Conservation (phyloP, 2,888 invertebrate genomes). For the Leuctra nigra region DNA sequence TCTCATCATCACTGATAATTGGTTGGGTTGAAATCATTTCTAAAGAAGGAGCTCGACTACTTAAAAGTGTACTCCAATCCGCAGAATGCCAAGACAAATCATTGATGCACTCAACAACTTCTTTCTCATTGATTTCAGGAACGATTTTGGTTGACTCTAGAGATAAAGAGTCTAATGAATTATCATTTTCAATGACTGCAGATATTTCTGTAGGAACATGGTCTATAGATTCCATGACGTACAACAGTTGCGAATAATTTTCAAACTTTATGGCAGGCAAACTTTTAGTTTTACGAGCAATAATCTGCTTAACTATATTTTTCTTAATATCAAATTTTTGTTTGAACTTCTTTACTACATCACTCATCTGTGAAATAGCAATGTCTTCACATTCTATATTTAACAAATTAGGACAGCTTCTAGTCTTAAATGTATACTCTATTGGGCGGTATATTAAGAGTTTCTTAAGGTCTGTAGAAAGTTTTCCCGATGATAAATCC, state of each 20-base stretch:
- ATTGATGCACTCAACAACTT: not conserved
- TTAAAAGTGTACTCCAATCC: constrained; percentile 23
- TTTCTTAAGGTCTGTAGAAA: constrained; percentile 1
- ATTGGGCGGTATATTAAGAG: constrained; percentile 6
- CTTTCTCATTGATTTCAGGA: constrained; percentile 8
- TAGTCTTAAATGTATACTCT: constrained; percentile 3
- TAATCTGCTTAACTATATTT: not conserved
- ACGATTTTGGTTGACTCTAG: not conserved
- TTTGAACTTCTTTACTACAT: not conserved
- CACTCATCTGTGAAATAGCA: not conserved
- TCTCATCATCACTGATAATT: constrained; percentile 1
- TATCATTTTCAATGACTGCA: not conserved
- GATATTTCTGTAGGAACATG: not conserved
- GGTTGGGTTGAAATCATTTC: not conserved
- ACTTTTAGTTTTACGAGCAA: not conserved
- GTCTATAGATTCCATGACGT: too few species aligned
- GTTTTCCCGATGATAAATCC: constrained; percentile 8
- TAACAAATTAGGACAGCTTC: constrained; percentile 12
- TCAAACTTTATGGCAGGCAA: constrained; percentile 3
- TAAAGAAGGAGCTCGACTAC: constrained; percentile 10
- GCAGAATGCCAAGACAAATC: constrained; percentile 21
- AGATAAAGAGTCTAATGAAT: not conserved
- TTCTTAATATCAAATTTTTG: not conserved
- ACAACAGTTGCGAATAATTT: too few species aligned
- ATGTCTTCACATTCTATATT: not conserved